These are phyloP conservation scores for Paratrypauchen microcephalus DNA, from an alignment of 2,797 vertebrate genomes.

Conservation along the genomic window DNA sequence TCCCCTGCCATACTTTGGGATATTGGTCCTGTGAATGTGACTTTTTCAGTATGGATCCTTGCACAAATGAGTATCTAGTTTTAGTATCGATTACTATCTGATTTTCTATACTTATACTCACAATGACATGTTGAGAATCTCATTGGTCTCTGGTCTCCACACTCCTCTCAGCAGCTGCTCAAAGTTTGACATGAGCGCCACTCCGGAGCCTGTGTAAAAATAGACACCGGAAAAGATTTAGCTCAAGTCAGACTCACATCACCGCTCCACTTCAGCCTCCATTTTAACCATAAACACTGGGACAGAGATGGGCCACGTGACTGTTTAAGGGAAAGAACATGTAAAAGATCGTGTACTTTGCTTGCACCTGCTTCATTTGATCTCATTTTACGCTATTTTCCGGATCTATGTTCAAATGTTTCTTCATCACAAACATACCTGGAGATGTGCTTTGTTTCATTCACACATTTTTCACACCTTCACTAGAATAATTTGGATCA, in stretches of 20 bases:
- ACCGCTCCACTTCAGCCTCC: conserved; percentile 7
- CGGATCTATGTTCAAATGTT: too few species aligned
- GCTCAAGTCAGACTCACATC: conserved; percentile 16
- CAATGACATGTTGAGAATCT: conserved; percentile 98
- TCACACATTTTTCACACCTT: too few species aligned
- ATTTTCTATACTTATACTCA: conserved; percentile 67
- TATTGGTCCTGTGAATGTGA: too few species aligned
- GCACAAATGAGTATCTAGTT: too few species aligned
- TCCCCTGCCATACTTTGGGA: too few species aligned
- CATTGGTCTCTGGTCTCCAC: conserved; percentile 95
- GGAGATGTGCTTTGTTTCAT: too few species aligned
- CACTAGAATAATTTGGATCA: too few species aligned
- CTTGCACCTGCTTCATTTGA: not conserved
- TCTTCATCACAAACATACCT: too few species aligned
- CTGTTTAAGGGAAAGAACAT: not conserved
- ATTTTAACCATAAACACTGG: conserved; percentile 13
- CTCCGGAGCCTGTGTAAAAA: conserved; percentile 87
- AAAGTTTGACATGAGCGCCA: conserved; percentile 92
- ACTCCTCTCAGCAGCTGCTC: conserved; percentile 95
- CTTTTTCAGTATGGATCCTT: too few species aligned
- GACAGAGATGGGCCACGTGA: not conserved
- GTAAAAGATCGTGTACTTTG: not conserved
- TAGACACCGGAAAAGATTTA: conserved; percentile 48
- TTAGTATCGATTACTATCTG: too few species aligned
- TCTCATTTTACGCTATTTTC: too few species aligned